phyloP scores from a whole-genome alignment of 2,113 vertebrate species.

The Macquaria ambigua region DNA sequence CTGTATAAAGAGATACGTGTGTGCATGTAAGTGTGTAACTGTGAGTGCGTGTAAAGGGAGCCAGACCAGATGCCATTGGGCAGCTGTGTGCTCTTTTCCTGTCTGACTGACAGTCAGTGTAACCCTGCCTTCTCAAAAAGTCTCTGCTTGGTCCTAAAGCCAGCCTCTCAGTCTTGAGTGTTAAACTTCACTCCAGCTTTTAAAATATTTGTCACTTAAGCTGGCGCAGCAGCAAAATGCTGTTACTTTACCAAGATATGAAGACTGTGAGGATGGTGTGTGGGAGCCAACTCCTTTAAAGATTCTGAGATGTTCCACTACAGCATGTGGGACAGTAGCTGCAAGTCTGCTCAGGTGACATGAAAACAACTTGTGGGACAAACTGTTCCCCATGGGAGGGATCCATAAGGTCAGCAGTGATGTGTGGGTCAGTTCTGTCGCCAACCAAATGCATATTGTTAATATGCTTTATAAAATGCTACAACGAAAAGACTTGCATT shows the following conservation, averaged over 20 bases:
- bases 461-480: not conserved
- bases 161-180: not conserved
- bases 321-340: not conserved
- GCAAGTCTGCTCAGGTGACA: constrained; percentile 36
- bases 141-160: constrained; percentile 54
- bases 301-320: not conserved
- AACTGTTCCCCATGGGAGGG: constrained; percentile 36
- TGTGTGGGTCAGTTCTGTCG: not conserved
- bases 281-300: not conserved
- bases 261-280: not conserved
- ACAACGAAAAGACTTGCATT: not conserved
- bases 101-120: constrained; percentile 70
- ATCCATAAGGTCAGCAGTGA: constrained; percentile 28
- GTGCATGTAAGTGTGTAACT: constrained; percentile 23
- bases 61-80: constrained; percentile 70
- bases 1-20: constrained; percentile 54
- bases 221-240: not conserved
- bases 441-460: not conserved
- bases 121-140: constrained; percentile 41
- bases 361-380: constrained; percentile 28
- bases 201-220: not conserved
- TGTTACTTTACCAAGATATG: not conserved
- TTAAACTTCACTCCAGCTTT: constrained; percentile 9
- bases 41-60: constrained; percentile 59
- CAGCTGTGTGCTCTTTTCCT: constrained; percentile 84